Conservation (phyloP, 2,888 invertebrate genomes). For the Drosophila stalkeri region DNA sequence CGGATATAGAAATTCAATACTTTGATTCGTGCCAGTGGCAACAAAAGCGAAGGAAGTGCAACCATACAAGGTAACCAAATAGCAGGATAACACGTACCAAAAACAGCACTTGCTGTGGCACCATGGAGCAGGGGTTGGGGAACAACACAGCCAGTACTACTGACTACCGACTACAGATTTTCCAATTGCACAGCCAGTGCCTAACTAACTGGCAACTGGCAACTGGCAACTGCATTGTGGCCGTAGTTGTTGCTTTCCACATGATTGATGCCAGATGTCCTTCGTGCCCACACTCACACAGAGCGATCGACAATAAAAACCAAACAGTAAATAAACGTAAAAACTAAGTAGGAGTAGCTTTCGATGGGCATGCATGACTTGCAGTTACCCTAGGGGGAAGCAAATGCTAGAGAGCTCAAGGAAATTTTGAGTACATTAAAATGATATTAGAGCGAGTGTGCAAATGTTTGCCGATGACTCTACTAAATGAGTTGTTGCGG, state of each 20-base stretch:
- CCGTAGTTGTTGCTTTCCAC: conserved; percentile 76
- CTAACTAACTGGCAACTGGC: conserved; percentile 42
- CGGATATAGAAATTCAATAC: conserved; percentile 85
- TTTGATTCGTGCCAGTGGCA: conserved; percentile 84
- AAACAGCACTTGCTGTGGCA: conserved; percentile 61
- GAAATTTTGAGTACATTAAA: neutral
- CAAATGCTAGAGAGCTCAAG: neutral
- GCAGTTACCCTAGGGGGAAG: neutral
- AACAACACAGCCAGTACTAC: conserved; percentile 16
- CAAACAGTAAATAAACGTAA: conserved; percentile 25
- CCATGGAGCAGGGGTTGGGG: neutral
- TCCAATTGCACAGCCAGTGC: conserved; percentile 40
- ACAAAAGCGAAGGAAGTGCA: conserved; percentile 70
- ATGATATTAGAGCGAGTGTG: neutral
- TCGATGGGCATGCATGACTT: neutral
- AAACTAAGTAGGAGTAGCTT: conserved; percentile 20
- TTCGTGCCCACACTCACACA: conserved; percentile 13
- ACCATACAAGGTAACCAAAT: conserved; percentile 79
- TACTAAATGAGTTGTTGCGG: neutral
- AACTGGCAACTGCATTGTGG: conserved; percentile 45
- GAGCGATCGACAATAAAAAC: conserved; percentile 48
- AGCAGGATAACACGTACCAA: conserved; percentile 78
- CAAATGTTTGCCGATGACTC: neutral
- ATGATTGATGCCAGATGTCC: conserved; percentile 79
- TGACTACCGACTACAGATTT: conserved; percentile 23